phyloP scores from a whole-genome alignment of 2,113 vertebrate species.

The Elanus axillaris region DNA sequence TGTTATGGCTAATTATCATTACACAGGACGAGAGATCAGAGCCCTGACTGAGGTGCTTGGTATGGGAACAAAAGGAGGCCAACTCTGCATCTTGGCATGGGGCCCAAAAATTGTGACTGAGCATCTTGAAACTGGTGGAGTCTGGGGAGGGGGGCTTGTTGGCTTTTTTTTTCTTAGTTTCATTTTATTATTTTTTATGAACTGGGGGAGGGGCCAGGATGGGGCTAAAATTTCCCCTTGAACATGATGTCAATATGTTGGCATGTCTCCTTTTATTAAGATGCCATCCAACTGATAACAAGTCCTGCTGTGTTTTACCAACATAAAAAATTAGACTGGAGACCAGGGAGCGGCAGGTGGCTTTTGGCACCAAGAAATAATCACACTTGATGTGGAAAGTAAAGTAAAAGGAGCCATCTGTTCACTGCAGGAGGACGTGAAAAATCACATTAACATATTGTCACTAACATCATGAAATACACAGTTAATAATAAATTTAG shows the following conservation, averaged over 20 bases:
- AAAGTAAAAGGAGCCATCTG: conserved; percentile 99
- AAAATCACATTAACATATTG: conserved; percentile 99
- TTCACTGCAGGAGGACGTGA: conserved; percentile 91
- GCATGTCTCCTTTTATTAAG: conserved; percentile 98
- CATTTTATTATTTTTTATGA: conserved; percentile 4
- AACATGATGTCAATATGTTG: conserved; percentile 99
- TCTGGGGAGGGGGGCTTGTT: neutral
- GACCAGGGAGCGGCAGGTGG: conserved; percentile 97
- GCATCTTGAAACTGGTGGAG: conserved; percentile 67
- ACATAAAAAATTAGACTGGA: conserved; percentile 99
- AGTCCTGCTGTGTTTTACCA: conserved; percentile 99
- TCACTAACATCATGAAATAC: conserved; percentile 99
- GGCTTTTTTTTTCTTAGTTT: neutral
- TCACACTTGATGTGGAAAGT: conserved; percentile 99
- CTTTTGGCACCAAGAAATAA: conserved; percentile 99
- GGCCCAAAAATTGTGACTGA: conserved; percentile 74
- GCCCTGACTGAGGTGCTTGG: conserved; percentile 75
- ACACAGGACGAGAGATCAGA: conserved; percentile 83
- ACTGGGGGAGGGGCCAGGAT: conserved; percentile 23
- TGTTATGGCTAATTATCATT: conserved; percentile 95
- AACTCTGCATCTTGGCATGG: conserved; percentile 78
- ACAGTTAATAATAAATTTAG: conserved; percentile 98
- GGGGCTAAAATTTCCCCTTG: conserved; percentile 90
- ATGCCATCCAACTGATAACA: conserved; percentile 98
- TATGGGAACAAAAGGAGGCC: conserved; percentile 86